A percentile compares a stretch with the other conserved stretches of the same genome.
phyloP scores from a whole-genome alignment of 2,888 invertebrate genomes.

The Ormyrus thymus region DNA sequence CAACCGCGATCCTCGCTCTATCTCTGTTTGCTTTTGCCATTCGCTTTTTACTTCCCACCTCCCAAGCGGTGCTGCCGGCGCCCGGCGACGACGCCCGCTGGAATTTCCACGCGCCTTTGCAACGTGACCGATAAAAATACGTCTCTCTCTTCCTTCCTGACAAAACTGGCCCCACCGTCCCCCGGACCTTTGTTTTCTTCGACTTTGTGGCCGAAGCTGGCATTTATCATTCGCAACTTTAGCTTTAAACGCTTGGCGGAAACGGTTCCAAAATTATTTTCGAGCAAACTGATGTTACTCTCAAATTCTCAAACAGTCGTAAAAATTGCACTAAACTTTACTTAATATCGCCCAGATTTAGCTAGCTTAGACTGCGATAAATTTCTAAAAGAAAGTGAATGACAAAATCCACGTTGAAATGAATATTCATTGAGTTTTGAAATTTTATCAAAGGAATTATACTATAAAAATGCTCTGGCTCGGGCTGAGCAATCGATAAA shows the following conservation, averaged over 20 bases:
- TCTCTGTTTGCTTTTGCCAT: conserved; percentile 5
- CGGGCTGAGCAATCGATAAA: neutral
- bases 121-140: conserved; percentile 16
- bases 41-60: neutral
- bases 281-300: conserved; percentile 1
- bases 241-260: neutral
- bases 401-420: too few relatives aligned
- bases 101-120: conserved; percentile 32
- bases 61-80: neutral
- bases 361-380: too few relatives aligned
- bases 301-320: too few relatives aligned
- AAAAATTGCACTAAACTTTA: too few relatives aligned
- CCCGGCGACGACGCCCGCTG: conserved; percentile 17
- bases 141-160: neutral
- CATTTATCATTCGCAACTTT: neutral
- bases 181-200: too few relatives aligned
- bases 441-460: too few relatives aligned
- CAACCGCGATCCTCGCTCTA: conserved; percentile 26
- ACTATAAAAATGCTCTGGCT: neutral
- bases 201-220: too few relatives aligned
- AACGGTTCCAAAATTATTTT: too few relatives aligned
- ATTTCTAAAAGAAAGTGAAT: too few relatives aligned
- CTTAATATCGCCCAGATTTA: too few relatives aligned
- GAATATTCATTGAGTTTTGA: too few relatives aligned
- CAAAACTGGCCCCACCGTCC: too few relatives aligned